phyloP scores from a whole-genome alignment of 92 coral and sea anemone genomes.

The Nematostella vectensis region DNA sequence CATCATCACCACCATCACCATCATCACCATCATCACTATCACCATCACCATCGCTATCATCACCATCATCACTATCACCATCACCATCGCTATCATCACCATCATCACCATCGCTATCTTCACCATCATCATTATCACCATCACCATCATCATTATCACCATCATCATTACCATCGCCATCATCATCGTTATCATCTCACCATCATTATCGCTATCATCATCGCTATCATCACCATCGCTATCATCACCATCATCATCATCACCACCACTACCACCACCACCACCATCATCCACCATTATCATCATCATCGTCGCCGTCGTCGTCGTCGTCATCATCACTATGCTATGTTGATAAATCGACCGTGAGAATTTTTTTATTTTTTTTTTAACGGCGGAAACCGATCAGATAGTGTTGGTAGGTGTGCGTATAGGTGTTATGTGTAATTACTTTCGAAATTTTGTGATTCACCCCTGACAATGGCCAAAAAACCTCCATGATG shows the following conservation, averaged over 20 bases:
- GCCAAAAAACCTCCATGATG: no score
- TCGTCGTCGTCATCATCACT: no score
- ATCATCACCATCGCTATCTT: background rate
- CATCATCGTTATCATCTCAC: no score
- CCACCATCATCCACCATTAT: background rate
- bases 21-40: conserved; percentile 2
- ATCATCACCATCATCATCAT: background rate
- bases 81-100: conserved; percentile 1
- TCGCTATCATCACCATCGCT: background rate
- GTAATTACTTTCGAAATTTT: no score
- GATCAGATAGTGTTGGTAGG: no score
- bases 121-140: conserved; percentile 2
- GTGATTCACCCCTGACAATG: no score
- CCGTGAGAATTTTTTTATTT: no score
- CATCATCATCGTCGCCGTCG: no score
- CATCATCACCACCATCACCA: conserved; percentile 3
- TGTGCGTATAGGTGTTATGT: no score
- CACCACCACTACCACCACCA: background rate
- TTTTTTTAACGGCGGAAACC: no score
- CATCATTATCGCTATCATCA: background rate
- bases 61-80: conserved; percentile 2
- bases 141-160: conserved; percentile 3
- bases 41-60: conserved; percentile 1
- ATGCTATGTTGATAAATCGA: no score
- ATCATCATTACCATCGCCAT: conserved; percentile 1